Conservation (phyloP, 2,888 invertebrate genomes). For the Sipunculus nudus region DNA sequence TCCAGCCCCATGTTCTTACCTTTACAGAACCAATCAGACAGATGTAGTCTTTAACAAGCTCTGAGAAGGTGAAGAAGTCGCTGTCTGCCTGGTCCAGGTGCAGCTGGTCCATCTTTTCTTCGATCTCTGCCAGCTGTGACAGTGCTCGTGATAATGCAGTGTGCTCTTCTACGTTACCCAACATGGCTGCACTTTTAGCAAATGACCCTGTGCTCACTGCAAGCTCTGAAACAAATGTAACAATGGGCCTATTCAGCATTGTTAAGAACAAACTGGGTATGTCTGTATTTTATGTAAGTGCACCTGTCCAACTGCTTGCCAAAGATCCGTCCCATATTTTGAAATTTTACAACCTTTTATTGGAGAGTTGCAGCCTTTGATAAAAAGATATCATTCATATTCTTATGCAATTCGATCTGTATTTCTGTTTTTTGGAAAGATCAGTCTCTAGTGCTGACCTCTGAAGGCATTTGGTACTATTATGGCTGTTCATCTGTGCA, state of each 20-base stretch:
- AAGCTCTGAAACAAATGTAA: conserved; percentile 47
- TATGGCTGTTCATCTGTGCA: no score
- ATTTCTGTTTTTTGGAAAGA: no score
- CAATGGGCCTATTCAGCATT: neutral
- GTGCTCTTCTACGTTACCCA: conserved; percentile 93
- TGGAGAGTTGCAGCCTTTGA: no score
- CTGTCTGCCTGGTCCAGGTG: conserved; percentile 93
- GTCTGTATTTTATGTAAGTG: no score
- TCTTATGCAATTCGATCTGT: no score
- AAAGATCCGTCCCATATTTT: no score
- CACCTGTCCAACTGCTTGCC: no score
- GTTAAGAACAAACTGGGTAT: no score
- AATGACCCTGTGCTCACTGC: conserved; percentile 69
- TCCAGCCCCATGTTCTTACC: conserved; percentile 69
- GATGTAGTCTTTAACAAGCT: conserved; percentile 93
- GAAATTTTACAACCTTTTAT: no score
- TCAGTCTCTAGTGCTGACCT: no score
- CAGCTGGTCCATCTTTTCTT: conserved; percentile 76
- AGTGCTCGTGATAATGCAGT: conserved; percentile 88
- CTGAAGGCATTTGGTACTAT: no score
- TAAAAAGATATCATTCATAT: no score
- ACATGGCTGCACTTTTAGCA: conserved; percentile 86
- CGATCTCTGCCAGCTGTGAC: conserved; percentile 87
- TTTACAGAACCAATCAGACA: conserved; percentile 90
- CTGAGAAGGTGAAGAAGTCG: conserved; percentile 92